Conservation (phyloP, 1,140 invertebrate species). For the Ectropis grisescens region DNA sequence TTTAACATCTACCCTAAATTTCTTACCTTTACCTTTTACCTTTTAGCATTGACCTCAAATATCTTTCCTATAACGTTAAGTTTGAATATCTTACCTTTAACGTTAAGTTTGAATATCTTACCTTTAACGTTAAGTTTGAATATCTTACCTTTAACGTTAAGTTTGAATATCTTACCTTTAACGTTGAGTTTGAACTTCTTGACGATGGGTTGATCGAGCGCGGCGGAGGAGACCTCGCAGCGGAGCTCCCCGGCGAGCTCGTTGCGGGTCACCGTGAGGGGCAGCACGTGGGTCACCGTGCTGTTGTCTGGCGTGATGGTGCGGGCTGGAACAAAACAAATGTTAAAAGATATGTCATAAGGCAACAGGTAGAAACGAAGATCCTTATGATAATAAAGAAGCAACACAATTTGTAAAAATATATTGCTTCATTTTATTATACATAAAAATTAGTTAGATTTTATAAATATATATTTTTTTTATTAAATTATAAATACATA, state of each 20-base stretch:
- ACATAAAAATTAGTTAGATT: too few relatives aligned
- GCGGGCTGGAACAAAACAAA: constrained; percentile 42
- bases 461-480: not conserved
- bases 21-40: too few relatives aligned
- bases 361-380: not conserved
- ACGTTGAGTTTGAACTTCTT: constrained; percentile 81
- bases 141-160: too few relatives aligned
- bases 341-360: constrained; percentile 2
- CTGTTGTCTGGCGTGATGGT: constrained; percentile 40
- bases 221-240: constrained; percentile 82
- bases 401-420: too few relatives aligned
- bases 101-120: not conserved
- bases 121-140: too few relatives aligned
- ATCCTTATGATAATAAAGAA: too few relatives aligned
- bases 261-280: constrained; percentile 78
- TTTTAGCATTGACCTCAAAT: too few relatives aligned
- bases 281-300: constrained; percentile 32
- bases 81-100: too few relatives aligned
- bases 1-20: too few relatives aligned
- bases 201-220: constrained; percentile 76
- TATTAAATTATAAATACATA: too few relatives aligned
- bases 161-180: constrained; percentile 84
- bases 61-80: too few relatives aligned
- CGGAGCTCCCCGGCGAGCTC: constrained; percentile 83
- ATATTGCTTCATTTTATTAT: too few relatives aligned